Conservation (phyloP, 2,888 invertebrate species). For the Drosophila buzzatii region DNA sequence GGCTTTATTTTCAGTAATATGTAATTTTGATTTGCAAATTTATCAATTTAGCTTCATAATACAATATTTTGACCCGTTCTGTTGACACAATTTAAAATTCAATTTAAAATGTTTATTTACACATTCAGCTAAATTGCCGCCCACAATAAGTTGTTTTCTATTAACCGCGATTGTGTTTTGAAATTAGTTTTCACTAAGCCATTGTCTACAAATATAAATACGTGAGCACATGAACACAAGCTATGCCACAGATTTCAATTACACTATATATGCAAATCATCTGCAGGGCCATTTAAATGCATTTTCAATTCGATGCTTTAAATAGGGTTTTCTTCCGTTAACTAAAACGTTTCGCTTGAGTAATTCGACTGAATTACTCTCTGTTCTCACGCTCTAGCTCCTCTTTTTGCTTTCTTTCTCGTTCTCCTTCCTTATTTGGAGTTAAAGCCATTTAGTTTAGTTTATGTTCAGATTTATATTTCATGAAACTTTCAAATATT, state of each 20-base stretch:
- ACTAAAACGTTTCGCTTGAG: constrained; percentile 4
- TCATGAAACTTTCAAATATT: constrained; percentile 2
- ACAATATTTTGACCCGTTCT: constrained; percentile 61
- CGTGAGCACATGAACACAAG: background rate
- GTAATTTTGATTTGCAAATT: constrained; percentile 73
- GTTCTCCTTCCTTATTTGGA: background rate
- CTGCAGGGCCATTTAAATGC: background rate
- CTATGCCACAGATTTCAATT: constrained; percentile 12
- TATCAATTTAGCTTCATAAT: constrained; percentile 72
- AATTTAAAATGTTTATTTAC: constrained; percentile 71
- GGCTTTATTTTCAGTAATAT: constrained; percentile 51
- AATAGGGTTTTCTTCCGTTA: background rate
- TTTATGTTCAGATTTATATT: background rate
- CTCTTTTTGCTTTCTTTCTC: background rate
- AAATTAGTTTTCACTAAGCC: constrained; percentile 50
- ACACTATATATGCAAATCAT: constrained; percentile 1
- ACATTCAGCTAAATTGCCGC: constrained; percentile 41
- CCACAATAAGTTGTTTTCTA: constrained; percentile 11
- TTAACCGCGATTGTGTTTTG: constrained; percentile 35
- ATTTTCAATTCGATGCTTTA: background rate
- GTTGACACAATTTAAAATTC: constrained; percentile 73
- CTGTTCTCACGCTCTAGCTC: background rate
- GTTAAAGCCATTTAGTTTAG: background rate
- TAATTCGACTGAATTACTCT: background rate
- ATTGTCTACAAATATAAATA: constrained; percentile 45